A percentile compares a stretch with the other conserved stretches of the same genome.
These are phyloP conservation scores for Neodiprion lecontei DNA, from an alignment of 1,140 invertebrate species.

Conservation along the genomic window DNA sequence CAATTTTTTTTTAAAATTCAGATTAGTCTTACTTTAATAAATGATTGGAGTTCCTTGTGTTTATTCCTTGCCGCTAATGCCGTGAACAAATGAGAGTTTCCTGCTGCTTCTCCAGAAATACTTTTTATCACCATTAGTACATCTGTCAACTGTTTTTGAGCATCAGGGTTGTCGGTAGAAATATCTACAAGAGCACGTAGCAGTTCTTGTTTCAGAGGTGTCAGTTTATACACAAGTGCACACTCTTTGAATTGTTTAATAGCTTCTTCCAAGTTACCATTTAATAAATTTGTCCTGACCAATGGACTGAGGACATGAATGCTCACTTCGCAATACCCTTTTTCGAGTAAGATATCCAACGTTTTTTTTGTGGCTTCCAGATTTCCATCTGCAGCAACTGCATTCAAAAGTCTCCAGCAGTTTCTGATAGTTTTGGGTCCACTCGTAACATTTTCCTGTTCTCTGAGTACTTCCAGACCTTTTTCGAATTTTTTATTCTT, in stretches of 20 bases:
- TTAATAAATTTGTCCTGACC: slow-evolving; percentile 59
- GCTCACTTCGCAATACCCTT: slow-evolving; percentile 58
- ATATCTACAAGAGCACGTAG: slow-evolving; percentile 53
- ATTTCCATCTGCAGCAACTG: slow-evolving; percentile 47
- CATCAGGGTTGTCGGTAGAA: slow-evolving; percentile 43
- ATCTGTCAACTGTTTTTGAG: slow-evolving; percentile 52
- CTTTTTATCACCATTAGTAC: slow-evolving; percentile 50
- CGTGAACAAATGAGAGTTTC: slow-evolving; percentile 50
- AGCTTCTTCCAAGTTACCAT: slow-evolving; percentile 56
- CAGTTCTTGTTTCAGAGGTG: slow-evolving; percentile 65
- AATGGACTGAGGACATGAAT: slow-evolving; percentile 62
- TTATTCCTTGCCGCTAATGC: slow-evolving; percentile 24
- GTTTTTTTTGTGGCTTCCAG: slow-evolving; percentile 49
- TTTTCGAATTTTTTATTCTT: slow-evolving; percentile 55
- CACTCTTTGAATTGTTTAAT: slow-evolving; percentile 56
- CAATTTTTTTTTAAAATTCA: slow-evolving; percentile 13
- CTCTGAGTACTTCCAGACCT: slow-evolving; percentile 58
- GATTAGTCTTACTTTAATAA: slow-evolving; percentile 32
- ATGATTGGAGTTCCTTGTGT: slow-evolving; percentile 20
- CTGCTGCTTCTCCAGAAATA: slow-evolving; percentile 49
- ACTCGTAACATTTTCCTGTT: slow-evolving; percentile 45
- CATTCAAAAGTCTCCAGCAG: slow-evolving; percentile 62
- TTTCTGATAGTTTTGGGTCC: slow-evolving; percentile 49
- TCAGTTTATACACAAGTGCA: slow-evolving; percentile 56
- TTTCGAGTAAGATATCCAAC: slow-evolving; percentile 55